These are phyloP conservation scores for Pelusios castaneus DNA, from an alignment of 2,113 vertebrate species.

Conservation along the genomic window DNA sequence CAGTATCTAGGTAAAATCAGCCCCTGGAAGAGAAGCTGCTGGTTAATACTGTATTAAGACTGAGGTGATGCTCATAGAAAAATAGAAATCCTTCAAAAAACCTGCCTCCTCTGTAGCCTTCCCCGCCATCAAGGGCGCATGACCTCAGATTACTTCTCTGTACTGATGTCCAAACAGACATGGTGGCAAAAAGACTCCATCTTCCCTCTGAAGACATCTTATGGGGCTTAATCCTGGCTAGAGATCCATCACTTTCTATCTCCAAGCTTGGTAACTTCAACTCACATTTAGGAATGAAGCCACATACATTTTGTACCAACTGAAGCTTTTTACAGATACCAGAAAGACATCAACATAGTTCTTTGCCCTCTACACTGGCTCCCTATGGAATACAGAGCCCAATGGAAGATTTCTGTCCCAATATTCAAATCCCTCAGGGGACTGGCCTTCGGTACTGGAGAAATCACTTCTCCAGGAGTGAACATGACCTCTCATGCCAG, in stretches of 20 bases:
- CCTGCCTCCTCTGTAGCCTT: not conserved
- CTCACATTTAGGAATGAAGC: not conserved
- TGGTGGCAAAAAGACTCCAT: not conserved
- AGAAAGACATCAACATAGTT: rapidly evolving
- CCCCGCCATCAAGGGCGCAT: not conserved
- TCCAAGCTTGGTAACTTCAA: not conserved
- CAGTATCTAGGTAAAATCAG: not conserved
- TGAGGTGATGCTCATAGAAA: not conserved
- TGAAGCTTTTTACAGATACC: too few species aligned
- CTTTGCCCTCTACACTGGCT: not conserved
- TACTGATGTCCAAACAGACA: not conserved
- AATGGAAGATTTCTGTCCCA: not conserved
- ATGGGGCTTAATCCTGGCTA: not conserved
- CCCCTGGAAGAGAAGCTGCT: not conserved
- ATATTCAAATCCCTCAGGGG: not conserved
- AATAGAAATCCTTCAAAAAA: not conserved
- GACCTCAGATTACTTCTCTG: not conserved
- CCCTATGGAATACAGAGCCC: not conserved
- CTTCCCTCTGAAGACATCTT: not conserved
- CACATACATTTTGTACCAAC: too few species aligned
- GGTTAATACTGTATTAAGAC: not conserved
- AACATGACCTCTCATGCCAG: not conserved
- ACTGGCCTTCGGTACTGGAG: rapidly evolving
- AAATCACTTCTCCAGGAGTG: rapidly evolving
- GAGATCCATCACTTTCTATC: not conserved